phyloP scores from a whole-genome alignment of 37 sponge, comb jelly and placozoan genomes.

The Oscarella lobularis region DNA sequence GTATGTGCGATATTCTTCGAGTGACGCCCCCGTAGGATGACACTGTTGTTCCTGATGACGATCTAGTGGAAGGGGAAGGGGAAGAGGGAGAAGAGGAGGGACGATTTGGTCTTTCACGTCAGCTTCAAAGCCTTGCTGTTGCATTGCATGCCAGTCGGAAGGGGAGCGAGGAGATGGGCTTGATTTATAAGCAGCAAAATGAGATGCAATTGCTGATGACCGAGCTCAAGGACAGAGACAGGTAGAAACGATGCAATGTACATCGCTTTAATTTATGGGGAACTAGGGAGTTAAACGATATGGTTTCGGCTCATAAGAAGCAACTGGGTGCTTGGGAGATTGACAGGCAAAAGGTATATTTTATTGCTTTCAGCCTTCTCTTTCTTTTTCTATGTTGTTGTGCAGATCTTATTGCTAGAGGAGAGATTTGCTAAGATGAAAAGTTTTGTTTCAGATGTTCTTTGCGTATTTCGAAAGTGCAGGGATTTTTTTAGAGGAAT shows the following conservation, averaged over 20 bases:
- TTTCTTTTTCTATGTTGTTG: too few relatives aligned
- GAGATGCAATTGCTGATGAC: conserved; percentile 1
- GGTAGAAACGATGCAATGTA: background rate
- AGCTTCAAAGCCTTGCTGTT: too few relatives aligned
- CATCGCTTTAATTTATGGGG: too few relatives aligned
- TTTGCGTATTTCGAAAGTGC: background rate
- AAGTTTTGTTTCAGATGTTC: background rate
- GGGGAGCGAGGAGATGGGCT: background rate
- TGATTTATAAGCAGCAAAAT: background rate
- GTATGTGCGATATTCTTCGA: too few relatives aligned
- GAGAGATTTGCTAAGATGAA: background rate
- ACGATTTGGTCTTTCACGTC: too few relatives aligned
- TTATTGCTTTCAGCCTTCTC: too few relatives aligned
- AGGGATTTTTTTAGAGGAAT: too few relatives aligned
- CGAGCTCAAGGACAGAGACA: background rate
- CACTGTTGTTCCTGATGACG: too few relatives aligned
- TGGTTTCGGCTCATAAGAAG: background rate
- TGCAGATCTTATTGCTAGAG: background rate
- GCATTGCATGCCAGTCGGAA: too few relatives aligned
- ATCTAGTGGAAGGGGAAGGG: too few relatives aligned
- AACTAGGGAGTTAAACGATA: background rate
- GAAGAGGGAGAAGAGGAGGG: too few relatives aligned
- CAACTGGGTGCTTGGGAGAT: background rate
- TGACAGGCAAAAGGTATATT: background rate
- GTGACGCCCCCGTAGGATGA: too few relatives aligned